phyloP scores from a whole-genome alignment of 2,888 invertebrate species.

The Catocala fraxini region DNA sequence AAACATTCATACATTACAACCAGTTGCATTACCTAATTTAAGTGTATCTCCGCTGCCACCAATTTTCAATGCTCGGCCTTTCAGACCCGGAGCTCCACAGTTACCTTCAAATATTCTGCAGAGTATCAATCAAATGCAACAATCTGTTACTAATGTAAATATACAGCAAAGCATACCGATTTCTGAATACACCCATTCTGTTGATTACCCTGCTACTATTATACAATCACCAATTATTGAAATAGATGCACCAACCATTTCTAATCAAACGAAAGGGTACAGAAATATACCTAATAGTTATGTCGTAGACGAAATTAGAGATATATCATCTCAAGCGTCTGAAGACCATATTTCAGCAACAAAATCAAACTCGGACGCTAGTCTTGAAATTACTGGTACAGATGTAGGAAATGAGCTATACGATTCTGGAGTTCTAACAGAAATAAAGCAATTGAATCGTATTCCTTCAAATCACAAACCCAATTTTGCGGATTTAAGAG shows the following conservation, averaged over 20 bases:
- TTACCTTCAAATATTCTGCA: slow-evolving; percentile 64
- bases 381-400: slow-evolving; percentile 79
- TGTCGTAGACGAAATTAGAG: slow-evolving; percentile 74
- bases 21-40: slow-evolving; percentile 90
- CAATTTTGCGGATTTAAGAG: slow-evolving; percentile 78
- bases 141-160: slow-evolving; percentile 76
- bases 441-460: slow-evolving; percentile 61
- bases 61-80: slow-evolving; percentile 89
- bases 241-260: slow-evolving; percentile 72
- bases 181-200: slow-evolving; percentile 90
- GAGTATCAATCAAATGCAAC: slow-evolving; percentile 70
- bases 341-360: slow-evolving; percentile 80
- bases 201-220: slow-evolving; percentile 91
- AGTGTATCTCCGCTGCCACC: slow-evolving; percentile 89
- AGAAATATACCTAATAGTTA: slow-evolving; percentile 78
- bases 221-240: slow-evolving; percentile 91
- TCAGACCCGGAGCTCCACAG: slow-evolving; percentile 70
- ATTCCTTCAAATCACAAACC: slow-evolving; percentile 69
- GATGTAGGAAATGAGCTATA: slow-evolving; percentile 75
- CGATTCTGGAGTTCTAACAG: slow-evolving; percentile 64
- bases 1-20: slow-evolving; percentile 84
- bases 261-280: slow-evolving; percentile 75
- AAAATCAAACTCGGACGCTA: slow-evolving; percentile 74
- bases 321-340: slow-evolving; percentile 86
- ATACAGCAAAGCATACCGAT: slow-evolving; percentile 90